Conservation (phyloP, 2,888 invertebrate genomes). For the Lasioglossum pauxillum region DNA sequence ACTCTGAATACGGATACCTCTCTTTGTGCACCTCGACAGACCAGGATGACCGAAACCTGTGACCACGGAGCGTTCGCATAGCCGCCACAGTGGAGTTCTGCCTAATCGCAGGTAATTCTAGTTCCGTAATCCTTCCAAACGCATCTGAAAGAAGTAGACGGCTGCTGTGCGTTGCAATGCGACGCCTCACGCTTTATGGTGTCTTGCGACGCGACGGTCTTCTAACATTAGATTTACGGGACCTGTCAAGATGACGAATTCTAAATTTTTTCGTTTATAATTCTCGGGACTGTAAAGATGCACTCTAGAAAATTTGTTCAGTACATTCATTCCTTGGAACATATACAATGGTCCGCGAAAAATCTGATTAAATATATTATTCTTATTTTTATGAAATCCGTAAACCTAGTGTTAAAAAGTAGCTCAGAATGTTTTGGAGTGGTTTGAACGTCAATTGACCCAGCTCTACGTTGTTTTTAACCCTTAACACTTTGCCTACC, state of each 20-base stretch:
- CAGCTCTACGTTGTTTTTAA: background rate
- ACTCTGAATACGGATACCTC: conserved; percentile 53
- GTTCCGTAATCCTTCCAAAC: background rate
- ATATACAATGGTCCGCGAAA: too few species aligned
- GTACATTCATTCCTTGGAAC: too few species aligned
- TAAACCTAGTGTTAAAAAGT: background rate
- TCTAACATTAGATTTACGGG: background rate
- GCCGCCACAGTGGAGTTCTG: conserved; percentile 84
- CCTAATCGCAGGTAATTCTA: conserved; percentile 81
- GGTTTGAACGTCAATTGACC: background rate
- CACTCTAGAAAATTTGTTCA: too few species aligned
- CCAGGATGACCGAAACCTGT: conserved; percentile 73
- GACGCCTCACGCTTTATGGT: background rate
- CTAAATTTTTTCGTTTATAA: too few species aligned
- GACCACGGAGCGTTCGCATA: conserved; percentile 75
- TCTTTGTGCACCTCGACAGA: conserved; percentile 7
- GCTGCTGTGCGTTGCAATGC: background rate
- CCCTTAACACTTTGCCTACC: background rate
- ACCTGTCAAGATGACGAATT: too few species aligned
- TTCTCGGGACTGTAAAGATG: too few species aligned
- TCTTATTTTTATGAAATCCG: too few species aligned
- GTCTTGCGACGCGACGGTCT: background rate
- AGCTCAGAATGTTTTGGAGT: background rate
- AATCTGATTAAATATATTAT: too few species aligned
- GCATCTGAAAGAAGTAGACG: background rate